These are phyloP conservation scores for Cremastinae sp. DNA, from an alignment of 2,888 invertebrate species.

Conservation along the genomic window DNA sequence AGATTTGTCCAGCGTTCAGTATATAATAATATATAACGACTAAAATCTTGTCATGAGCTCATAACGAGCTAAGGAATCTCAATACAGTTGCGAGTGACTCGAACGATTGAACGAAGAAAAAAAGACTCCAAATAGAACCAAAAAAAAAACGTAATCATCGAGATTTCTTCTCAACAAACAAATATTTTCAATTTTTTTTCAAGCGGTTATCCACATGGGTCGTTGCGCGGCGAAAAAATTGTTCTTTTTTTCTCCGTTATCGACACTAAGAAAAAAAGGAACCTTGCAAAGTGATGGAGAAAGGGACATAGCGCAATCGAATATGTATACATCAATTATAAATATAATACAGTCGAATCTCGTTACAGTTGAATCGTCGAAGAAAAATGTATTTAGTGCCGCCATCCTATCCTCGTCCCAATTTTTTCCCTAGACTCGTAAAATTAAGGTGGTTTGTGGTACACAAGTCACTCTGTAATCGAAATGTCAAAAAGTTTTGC, in stretches of 20 bases:
- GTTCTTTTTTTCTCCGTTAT: constrained; percentile 69
- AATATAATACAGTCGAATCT: constrained; percentile 58
- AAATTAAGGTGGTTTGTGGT: no score
- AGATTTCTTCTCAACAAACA: constrained; percentile 6
- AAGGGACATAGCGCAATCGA: constrained; percentile 69
- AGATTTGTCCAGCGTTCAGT: constrained; percentile 21
- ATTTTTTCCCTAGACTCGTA: no score
- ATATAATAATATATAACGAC: no score
- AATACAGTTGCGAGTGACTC: constrained; percentile 37
- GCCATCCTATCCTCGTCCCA: no score
- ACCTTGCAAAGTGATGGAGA: constrained; percentile 59
- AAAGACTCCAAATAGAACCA: constrained; percentile 1
- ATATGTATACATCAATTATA: constrained; percentile 62
- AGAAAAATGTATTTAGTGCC: no score
- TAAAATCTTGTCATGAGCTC: no score
- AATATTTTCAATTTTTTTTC: constrained; percentile 40
- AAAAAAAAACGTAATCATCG: constrained; percentile 43
- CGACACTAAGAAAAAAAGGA: constrained; percentile 65
- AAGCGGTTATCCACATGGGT: constrained; percentile 60
- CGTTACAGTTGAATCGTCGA: no score
- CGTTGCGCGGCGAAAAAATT: constrained; percentile 61
- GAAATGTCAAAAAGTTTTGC: no score
- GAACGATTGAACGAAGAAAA: constrained; percentile 22
- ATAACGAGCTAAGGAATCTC: no score
- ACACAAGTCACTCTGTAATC: no score